Conservation (phyloP, 2,888 invertebrate species). For the Tanytarsus gracilentus region DNA sequence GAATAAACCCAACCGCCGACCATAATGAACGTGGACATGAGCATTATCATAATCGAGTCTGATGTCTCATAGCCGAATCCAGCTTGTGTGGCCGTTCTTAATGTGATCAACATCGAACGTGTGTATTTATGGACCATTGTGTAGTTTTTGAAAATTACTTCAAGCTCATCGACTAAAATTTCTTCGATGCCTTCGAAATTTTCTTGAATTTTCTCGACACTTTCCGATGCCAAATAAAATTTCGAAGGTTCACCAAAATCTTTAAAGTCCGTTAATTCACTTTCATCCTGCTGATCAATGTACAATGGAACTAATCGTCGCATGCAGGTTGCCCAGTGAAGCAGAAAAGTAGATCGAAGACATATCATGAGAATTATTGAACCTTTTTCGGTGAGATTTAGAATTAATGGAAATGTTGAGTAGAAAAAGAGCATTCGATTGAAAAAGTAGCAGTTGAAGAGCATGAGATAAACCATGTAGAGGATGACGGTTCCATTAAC, state of each 20-base stretch:
- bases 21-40: slow-evolving; percentile 17
- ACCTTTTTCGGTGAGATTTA: neutral
- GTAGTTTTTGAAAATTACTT: neutral
- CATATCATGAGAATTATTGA: neutral
- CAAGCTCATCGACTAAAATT: neutral
- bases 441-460: slow-evolving; percentile 7
- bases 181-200: slow-evolving; percentile 6
- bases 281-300: neutral
- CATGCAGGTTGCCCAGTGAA: slow-evolving; percentile 25
- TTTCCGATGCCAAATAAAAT: neutral
- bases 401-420: slow-evolving; percentile 1
- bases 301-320: slow-evolving; percentile 12
- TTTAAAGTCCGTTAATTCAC: neutral
- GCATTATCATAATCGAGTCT: slow-evolving; percentile 11
- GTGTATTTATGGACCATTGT: slow-evolving; percentile 16
- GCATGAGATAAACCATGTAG: neutral
- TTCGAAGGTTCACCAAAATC: neutral
- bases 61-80: slow-evolving; percentile 14
- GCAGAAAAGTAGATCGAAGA: neutral
- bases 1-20: slow-evolving; percentile 23
- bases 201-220: slow-evolving; percentile 8
- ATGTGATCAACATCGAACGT: slow-evolving; percentile 12
- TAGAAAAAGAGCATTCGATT: neutral
- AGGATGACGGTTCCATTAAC: neutral
- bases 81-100: slow-evolving; percentile 2